phyloP scores from a whole-genome alignment of 2,888 invertebrate species.

The Euzetes globulus region DNA sequence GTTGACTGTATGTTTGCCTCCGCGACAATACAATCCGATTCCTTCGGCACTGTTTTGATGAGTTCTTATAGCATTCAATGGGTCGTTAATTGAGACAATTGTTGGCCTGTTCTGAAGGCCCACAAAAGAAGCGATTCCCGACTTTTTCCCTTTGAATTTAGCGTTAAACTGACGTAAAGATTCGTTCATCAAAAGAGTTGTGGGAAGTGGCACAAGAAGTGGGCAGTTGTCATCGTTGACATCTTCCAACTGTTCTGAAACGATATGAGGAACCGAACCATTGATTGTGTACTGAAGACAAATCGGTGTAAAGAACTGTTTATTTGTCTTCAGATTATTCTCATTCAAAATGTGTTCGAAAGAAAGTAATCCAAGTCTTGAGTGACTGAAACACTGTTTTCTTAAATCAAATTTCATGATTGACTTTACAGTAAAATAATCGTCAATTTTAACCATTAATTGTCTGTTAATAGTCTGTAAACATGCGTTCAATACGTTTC shows the following conservation, averaged over 20 bases:
- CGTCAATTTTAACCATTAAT: neutral
- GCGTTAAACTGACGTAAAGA: conserved; percentile 59
- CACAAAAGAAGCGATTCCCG: conserved; percentile 56
- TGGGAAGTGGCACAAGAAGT: conserved; percentile 64
- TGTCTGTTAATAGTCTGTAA: too few species aligned
- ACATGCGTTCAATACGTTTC: neutral
- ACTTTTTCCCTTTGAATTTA: conserved; percentile 49
- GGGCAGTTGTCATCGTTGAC: conserved; percentile 47
- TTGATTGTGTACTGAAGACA: conserved; percentile 60
- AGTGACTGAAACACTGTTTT: conserved; percentile 33
- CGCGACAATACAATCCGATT: conserved; percentile 68
- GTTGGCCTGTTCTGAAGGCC: conserved; percentile 54
- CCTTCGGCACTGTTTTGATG: conserved; percentile 65
- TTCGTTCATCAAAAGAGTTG: conserved; percentile 59
- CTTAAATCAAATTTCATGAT: conserved; percentile 69
- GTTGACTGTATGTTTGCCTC: conserved; percentile 63
- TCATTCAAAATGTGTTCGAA: neutral
- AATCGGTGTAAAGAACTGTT: neutral
- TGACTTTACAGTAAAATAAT: too few species aligned
- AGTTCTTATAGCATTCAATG: conserved; percentile 57
- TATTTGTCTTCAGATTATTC: conserved; percentile 45
- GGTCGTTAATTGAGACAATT: conserved; percentile 61
- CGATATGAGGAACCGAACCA: conserved; percentile 74
- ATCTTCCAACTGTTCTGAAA: conserved; percentile 45
- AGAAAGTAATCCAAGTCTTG: conserved; percentile 53